Evolutionary conservation across 2,113 vertebrate genomes (phyloP), one percentile per base, ranked within the genome.

Genomic region (Xiphorhynchus elegans): DNA sequence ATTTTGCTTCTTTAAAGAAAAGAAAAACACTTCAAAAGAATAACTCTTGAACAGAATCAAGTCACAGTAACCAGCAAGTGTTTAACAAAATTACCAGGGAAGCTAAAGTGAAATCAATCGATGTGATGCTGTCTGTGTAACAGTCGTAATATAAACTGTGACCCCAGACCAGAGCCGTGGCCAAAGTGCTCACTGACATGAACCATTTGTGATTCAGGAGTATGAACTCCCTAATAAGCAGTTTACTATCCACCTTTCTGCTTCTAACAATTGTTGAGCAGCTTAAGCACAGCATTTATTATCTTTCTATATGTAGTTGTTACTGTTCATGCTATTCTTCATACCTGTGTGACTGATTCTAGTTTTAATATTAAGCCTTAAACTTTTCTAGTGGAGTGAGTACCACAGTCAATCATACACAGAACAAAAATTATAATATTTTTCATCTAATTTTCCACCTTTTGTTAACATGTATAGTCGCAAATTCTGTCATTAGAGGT

Each of bases 1-100:
- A 90, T 95, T 96, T 92, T 56, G 92, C 95, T 90, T 77, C 82
- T 94, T 77, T 37, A 74, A 60, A 93, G 83, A 47, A 60, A 77
- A 75, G 59, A 78, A 86, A 86, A 96, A 77, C 85, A 84, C 76
- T 90, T 88, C 47, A 78, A 67, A 81, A 81, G 79, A 81, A 49
- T 80, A 88, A 90, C 75, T 88, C 90, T 90, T 44, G 68, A 80
- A 40, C 35, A 86, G 83, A 91, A 88, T 87, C 44, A 64, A 95
- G 85, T 60, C 92, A 69, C 73, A 95, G 68, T 33, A 79, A 67
- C 76, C 17, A 68, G 72, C 40, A 75, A 95, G 76, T 11, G 77
- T 92, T 93, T 89, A 84, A 90, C 64, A 81, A 89, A 96, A 86
- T 90, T 93, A 70, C 44, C 52, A 46, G 42, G 88, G 83, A 72